Base-by-base conservation (phyloP, 2,888 invertebrate species). In the Caenorhabditis doughertyi region DNA sequence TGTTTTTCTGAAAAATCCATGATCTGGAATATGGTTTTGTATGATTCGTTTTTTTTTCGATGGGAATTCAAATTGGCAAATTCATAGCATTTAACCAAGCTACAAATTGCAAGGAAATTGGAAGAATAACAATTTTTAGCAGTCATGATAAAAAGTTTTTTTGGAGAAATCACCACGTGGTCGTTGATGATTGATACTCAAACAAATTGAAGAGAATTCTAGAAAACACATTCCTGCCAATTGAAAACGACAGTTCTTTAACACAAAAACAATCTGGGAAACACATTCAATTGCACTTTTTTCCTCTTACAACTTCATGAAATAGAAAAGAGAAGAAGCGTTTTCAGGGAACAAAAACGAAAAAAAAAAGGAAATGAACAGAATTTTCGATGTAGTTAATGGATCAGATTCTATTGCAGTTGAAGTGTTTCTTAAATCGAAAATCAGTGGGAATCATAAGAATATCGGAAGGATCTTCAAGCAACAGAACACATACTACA, bases 171-270 rank as follows among this genome's bases (percentile, higher is more conserved):
- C n/a, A n/a, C 47, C 64, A 64, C 64, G 64, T 64, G 64, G 64
- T 64, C 47, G 64, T 64, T 64, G 64, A 64, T 64, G 64, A 64
- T 64, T 64, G 64, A 64, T 64, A 64, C 64, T 39, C 42, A 29
- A 58, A 58, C 35, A 35, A 35, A 35, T 47, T 29, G 9, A 18
- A 25, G 18, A 64, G 13, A 29, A 29, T 47, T 64, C 64, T 29
- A 64, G 49, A 47, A 64, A 47, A 64, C 64, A 64, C 25, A 64
- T 60, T 60, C 60, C 60, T 27, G 16, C n/a, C 39, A 60, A 60
- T 60, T 60, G 60, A 35, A 60, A 60, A 44, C 35, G 60, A 60
- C 60, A 60, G 60, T 60, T 25, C 21, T 35, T 9, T 16, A 5
- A 18, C 32, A 56, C 56, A 60, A 42, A 60, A 60, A 60, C 60